Percentiles rank a stretch among this genome's conserved stretches.
These are phyloP conservation scores for Eulemur rubriventer DNA, from an alignment of 2,797 vertebrate genomes.

Conservation along the genomic window DNA sequence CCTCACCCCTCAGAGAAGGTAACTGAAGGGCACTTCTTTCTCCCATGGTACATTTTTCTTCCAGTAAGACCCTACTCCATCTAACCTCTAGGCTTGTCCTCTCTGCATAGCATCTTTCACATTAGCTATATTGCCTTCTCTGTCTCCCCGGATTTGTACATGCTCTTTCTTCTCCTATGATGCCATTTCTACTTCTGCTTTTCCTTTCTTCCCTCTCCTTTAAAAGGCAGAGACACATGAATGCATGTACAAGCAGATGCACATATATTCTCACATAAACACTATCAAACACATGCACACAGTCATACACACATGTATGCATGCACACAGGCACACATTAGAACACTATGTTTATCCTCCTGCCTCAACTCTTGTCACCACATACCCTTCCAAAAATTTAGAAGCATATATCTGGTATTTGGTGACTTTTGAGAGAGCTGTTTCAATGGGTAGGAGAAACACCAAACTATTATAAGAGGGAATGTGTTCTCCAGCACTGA, in stretches of 20 bases:
- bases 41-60: not conserved
- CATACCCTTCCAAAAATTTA: not conserved
- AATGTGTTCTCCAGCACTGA: not conserved
- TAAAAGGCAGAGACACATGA: not conserved
- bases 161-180: not conserved
- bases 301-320: not conserved
- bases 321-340: not conserved
- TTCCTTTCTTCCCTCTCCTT: not conserved
- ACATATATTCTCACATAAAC: not conserved
- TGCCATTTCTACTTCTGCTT: not conserved
- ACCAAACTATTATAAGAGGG: not conserved
- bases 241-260: accelerated
- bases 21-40: not conserved
- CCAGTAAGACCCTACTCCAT: not conserved
- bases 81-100: not conserved
- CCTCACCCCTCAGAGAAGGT: not conserved
- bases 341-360: not conserved
- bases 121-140: not conserved
- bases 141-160: not conserved
- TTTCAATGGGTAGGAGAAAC: not conserved
- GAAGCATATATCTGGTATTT: not conserved
- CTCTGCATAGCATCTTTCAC: not conserved
- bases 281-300: not conserved
- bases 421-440: not conserved
- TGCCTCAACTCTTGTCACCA: not conserved